Percentiles rank a stretch among this genome's conserved stretches.
These are phyloP conservation scores for Clunio marinus DNA, from an alignment of 2,888 invertebrate species.

Conservation along the genomic window DNA sequence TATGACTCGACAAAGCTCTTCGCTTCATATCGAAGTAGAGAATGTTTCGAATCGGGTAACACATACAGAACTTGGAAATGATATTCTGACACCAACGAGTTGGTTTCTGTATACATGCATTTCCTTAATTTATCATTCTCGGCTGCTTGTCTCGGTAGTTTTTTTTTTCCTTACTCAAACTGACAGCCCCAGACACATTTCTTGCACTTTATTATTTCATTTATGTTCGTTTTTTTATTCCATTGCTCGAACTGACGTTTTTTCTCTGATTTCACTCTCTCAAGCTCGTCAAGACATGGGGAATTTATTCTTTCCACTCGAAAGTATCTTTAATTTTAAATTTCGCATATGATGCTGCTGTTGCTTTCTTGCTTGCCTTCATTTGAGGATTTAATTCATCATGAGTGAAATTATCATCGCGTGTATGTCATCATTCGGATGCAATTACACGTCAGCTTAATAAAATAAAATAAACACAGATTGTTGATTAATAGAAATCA, in stretches of 20 bases:
- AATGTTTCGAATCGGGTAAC: constrained; percentile 1
- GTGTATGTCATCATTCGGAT: constrained; percentile 17
- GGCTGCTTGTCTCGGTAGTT: constrained; percentile 25
- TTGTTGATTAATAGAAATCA: constrained; percentile 5
- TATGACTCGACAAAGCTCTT: no score
- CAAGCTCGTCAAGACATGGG: background rate
- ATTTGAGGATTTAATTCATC: background rate
- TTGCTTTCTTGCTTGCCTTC: background rate
- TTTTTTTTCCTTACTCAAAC: constrained; percentile 25
- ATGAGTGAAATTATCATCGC: constrained; percentile 25
- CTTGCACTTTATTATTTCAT: constrained; percentile 32
- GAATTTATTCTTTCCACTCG: no score
- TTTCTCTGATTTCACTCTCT: background rate
- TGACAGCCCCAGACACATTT: constrained; percentile 34
- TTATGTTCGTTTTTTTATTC: background rate
- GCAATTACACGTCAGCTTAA: constrained; percentile 34
- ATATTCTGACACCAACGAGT: constrained; percentile 10
- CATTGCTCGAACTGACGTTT: background rate
- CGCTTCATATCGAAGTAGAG: background rate
- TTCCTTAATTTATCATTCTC: constrained; percentile 36
- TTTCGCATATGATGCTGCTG: background rate
- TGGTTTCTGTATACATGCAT: constrained; percentile 11
- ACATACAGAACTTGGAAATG: background rate
- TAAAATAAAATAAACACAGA: constrained; percentile 25
- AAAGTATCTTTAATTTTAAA: background rate